Conservation (phyloP, 2,113 vertebrate species). For the Percina caprodes region DNA sequence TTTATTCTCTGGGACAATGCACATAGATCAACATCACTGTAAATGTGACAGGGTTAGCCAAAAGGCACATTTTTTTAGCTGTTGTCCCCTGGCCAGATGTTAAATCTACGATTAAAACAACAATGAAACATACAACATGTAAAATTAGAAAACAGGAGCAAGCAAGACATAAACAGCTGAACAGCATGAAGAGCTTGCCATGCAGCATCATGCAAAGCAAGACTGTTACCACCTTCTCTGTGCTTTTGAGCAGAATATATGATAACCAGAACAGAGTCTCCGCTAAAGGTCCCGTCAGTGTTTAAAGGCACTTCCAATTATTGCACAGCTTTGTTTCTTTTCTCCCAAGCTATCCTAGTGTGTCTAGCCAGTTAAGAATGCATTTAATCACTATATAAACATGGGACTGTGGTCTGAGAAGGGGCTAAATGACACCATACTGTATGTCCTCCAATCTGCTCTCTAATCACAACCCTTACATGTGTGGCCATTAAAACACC, state of each 20-base stretch:
- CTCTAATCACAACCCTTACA: conserved; percentile 77
- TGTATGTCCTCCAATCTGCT: conserved; percentile 59
- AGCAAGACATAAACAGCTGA: no score
- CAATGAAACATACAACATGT: no score
- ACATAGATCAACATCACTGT: no score
- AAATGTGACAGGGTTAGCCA: no score
- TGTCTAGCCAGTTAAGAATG: conserved; percentile 59
- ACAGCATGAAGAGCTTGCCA: no score
- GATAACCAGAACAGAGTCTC: not conserved
- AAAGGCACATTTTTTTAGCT: no score
- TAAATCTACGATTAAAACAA: no score
- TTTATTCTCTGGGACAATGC: no score
- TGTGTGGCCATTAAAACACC: conserved; percentile 72
- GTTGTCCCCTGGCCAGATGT: no score
- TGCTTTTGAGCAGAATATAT: not conserved
- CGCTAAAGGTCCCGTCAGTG: conserved; percentile 9
- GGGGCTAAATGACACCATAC: conserved; percentile 58
- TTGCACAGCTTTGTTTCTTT: not conserved
- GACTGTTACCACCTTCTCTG: not conserved
- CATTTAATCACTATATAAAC: conserved; percentile 80
- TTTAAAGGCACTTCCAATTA: conserved; percentile 11
- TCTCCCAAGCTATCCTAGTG: not conserved
- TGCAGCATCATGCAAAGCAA: no score
- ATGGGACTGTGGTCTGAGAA: conserved; percentile 61
- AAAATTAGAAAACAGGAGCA: no score